phyloP scores from a whole-genome alignment of 2,888 invertebrate genomes.

The Augochlorella aurata region DNA sequence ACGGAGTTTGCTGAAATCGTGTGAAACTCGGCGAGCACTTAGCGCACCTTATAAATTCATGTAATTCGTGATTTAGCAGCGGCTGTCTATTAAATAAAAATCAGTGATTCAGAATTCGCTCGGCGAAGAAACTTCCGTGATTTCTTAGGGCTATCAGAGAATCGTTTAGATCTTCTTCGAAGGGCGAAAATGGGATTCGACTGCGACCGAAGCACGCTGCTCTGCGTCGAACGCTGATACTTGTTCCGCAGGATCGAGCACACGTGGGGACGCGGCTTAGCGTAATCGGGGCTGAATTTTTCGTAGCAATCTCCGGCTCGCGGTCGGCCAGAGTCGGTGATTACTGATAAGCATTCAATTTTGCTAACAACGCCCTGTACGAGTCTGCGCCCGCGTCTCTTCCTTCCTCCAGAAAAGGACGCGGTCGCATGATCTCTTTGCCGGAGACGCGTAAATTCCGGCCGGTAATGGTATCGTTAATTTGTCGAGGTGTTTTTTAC shows the following conservation, averaged over 20 bases:
- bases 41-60: not conserved
- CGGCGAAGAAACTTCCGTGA: not conserved
- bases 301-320: constrained; percentile 19
- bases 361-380: constrained; percentile 27
- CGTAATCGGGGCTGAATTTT: constrained; percentile 44
- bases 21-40: not conserved
- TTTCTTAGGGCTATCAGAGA: not conserved
- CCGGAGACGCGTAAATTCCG: not conserved
- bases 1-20: not conserved
- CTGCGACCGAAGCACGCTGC: not conserved
- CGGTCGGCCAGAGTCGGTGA: constrained; percentile 9
- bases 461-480: not conserved
- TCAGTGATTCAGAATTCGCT: not conserved
- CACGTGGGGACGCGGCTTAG: constrained; percentile 28
- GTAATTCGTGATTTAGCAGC: not conserved
- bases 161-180: not conserved
- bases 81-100: not conserved
- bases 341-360: constrained; percentile 49
- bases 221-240: not conserved
- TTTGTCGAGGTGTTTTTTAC: not conserved
- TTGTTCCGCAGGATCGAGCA: constrained; percentile 45
- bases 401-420: not conserved
- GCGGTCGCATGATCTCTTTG: no score
- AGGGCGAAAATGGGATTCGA: not conserved
- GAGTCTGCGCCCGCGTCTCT: not conserved